Base-by-base conservation (phyloP, 2,888 invertebrate species). In the Dicycla oo region DNA sequence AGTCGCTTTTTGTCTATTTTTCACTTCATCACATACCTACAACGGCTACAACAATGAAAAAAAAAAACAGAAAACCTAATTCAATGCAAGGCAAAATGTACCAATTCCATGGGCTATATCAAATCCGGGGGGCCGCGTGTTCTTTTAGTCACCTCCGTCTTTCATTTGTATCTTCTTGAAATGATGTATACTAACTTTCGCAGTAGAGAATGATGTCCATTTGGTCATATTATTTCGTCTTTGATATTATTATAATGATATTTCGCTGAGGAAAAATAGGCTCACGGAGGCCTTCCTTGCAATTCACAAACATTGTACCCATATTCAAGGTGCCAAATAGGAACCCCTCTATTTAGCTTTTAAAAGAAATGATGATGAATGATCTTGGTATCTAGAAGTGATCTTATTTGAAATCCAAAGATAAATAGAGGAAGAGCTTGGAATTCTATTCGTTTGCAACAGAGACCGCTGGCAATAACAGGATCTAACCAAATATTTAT, bases 111-210 rank as follows among this genome's bases (percentile, higher is more conserved):
- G n/a, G n/a, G n/a, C n/a, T n/a, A n/a, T n/a, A n/a, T n/a, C n/a
- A n/a, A n/a, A 47, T 23, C 54, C 65, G 51, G 67, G 23, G 23
- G 40, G 53, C 30, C 30, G 30, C 56, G 34, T 49, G 43, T 51
- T 60, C 1, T 56, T 61, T 70, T 45, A 58, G 45, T 43, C 47
- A 56, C 30, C 40, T 15, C 6, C 20, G 18, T 58, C 6, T 69
- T 58, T n/a, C 0, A 47, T 26, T 20, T 38, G 49, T 20, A 23
- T 26, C 4, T 34, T 45, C 26, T 49, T 47, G n/a, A 43, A 40
- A 49, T 43, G 0, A 30, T 30, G 2, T 5, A 2, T 34, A 45
- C 3, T 60, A 43, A 30, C 2, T 75, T 75, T 54, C 26, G 45
- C 4, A 11, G 45, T 26, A 54, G 30, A 63, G 11, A 26, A 43